These are phyloP conservation scores for Apodemus agrarius DNA, from an alignment of 2,797 vertebrate species.

Conservation along the genomic window DNA sequence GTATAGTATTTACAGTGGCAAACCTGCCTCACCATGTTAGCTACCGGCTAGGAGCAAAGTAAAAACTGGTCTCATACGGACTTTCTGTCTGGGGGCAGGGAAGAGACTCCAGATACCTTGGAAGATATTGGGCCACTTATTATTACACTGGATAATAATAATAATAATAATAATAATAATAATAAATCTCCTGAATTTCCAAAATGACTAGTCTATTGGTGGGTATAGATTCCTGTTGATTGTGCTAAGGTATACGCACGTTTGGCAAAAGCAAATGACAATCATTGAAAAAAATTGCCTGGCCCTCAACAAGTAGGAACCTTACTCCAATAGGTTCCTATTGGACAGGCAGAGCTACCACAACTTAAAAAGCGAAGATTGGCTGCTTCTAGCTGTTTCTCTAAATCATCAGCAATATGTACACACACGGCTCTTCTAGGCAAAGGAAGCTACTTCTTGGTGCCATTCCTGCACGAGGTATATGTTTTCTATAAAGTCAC, in stretches of 20 bases:
- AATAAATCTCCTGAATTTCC: constrained; percentile 15
- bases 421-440: background rate
- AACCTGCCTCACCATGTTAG: background rate
- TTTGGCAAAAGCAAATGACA: constrained; percentile 20
- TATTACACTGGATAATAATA: background rate
- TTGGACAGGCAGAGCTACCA: constrained; percentile 53
- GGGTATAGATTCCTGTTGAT: background rate
- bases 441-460: constrained; percentile 44
- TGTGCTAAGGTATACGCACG: background rate
- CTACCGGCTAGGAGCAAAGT: background rate
- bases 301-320: constrained; percentile 44
- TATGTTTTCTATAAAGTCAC: background rate
- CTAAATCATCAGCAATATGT: constrained; percentile 46
- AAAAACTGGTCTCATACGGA: background rate
- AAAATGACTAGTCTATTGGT: background rate
- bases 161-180: background rate
- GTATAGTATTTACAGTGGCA: background rate
- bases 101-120: background rate
- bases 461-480: constrained; percentile 43
- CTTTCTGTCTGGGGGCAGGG: background rate
- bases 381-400: constrained; percentile 72
- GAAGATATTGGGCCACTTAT: constrained; percentile 7
- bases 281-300: background rate
- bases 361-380: constrained; percentile 78
- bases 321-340: background rate